A percentile compares a stretch with the other conserved stretches of the same genome.
phyloP scores from a whole-genome alignment of 2,888 invertebrate genomes.

The Mythimna ferrago region DNA sequence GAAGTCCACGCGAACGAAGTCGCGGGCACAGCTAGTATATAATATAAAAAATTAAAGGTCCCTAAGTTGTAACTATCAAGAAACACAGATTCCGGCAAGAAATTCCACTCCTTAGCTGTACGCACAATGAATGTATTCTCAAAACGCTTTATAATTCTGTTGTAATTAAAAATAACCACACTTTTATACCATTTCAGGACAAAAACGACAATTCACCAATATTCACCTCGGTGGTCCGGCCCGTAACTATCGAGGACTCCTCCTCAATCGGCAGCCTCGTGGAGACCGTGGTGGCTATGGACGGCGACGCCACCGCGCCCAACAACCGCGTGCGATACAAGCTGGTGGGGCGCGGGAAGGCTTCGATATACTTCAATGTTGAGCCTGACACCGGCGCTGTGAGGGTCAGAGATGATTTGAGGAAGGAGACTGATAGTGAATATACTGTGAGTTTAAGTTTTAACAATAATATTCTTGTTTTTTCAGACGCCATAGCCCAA shows the following conservation, averaged over 20 bases:
- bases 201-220: conserved; percentile 97
- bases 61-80: no score
- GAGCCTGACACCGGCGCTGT: conserved; percentile 96
- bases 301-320: conserved; percentile 96
- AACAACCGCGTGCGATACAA: conserved; percentile 95
- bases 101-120: no score
- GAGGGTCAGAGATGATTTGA: conserved; percentile 95
- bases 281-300: conserved; percentile 94
- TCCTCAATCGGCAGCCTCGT: conserved; percentile 95
- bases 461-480: no score
- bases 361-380: conserved; percentile 96
- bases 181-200: conserved; percentile 89
- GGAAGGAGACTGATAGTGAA: conserved; percentile 96
- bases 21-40: no score
- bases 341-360: conserved; percentile 95
- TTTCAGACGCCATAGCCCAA: no score
- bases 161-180: no score
- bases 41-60: no score
- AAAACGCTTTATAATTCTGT: no score
- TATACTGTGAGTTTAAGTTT: conserved; percentile 92
- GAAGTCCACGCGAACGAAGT: no score
- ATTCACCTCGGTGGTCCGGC: conserved; percentile 95
- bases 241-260: conserved; percentile 96
- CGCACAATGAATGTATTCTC: no score
- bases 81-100: no score